phyloP scores from a whole-genome alignment of 2,888 invertebrate genomes.

The Mythimna impura region DNA sequence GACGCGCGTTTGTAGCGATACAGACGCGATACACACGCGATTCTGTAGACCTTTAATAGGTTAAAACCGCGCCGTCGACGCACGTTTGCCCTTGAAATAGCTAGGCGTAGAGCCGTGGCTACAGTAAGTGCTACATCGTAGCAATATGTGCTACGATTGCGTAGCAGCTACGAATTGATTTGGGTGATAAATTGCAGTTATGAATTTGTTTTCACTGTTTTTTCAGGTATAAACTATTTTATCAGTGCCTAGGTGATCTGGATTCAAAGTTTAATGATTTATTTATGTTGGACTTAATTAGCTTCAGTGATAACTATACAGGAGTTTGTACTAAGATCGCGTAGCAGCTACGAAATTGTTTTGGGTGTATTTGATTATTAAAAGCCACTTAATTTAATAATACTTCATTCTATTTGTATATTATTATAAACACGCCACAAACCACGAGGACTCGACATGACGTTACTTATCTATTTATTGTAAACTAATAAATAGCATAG shows the following conservation, averaged over 20 bases:
- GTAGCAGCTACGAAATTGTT: constrained; percentile 15
- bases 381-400: too few relatives aligned
- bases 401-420: too few relatives aligned
- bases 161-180: neutral
- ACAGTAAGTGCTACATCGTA: neutral
- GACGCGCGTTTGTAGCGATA: too few relatives aligned
- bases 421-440: too few relatives aligned
- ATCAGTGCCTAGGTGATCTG: neutral
- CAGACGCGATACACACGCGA: too few relatives aligned
- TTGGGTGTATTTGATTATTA: neutral
- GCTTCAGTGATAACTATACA: neutral
- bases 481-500: too few relatives aligned
- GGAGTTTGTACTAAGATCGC: constrained; percentile 26
- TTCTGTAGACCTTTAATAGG: too few relatives aligned
- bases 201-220: neutral
- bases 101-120: neutral
- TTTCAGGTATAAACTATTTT: neutral
- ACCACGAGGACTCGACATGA: too few relatives aligned
- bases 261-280: neutral
- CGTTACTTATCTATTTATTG: neutral
- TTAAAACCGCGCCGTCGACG: too few relatives aligned
- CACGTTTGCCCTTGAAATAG: neutral
- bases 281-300: neutral
- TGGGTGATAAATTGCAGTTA: neutral
- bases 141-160: neutral